Conservation (phyloP, 2,113 vertebrate species). For the Oreamnos americanus region DNA sequence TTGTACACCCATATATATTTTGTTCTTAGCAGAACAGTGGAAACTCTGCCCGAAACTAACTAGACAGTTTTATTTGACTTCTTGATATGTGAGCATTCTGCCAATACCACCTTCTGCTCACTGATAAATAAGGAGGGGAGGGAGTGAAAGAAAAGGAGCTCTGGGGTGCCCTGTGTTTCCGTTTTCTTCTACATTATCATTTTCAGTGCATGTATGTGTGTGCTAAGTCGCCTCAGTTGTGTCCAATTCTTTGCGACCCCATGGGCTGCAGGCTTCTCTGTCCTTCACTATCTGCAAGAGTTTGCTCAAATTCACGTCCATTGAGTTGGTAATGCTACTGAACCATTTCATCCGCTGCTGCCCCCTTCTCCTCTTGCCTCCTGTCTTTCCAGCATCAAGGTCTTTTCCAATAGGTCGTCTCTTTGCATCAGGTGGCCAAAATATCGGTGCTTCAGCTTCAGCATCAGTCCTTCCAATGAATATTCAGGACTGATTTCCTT, state of each 20-base stretch:
- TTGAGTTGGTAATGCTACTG: neutral
- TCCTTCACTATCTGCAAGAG: neutral
- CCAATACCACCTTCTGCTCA: neutral
- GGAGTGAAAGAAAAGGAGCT: neutral
- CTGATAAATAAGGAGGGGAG: neutral
- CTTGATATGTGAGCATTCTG: neutral
- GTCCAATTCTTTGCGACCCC: neutral
- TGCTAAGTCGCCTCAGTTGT: neutral
- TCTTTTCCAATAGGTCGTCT: neutral
- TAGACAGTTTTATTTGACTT: neutral
- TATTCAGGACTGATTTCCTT: neutral
- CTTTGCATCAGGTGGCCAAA: neutral
- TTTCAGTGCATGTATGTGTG: neutral
- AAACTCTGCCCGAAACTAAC: neutral
- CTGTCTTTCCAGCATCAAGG: neutral
- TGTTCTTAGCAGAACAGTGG: neutral
- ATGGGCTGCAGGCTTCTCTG: neutral
- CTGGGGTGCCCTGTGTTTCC: neutral
- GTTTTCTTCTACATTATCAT: neutral
- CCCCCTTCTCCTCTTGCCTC: neutral
- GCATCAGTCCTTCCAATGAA: neutral
- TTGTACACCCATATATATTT: neutral
- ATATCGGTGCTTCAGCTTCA: fast-evolving
- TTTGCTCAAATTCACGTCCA: neutral
- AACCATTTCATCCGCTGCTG: neutral